phyloP scores from a whole-genome alignment of 2,888 invertebrate genomes.

The Blastobasis adustella region DNA sequence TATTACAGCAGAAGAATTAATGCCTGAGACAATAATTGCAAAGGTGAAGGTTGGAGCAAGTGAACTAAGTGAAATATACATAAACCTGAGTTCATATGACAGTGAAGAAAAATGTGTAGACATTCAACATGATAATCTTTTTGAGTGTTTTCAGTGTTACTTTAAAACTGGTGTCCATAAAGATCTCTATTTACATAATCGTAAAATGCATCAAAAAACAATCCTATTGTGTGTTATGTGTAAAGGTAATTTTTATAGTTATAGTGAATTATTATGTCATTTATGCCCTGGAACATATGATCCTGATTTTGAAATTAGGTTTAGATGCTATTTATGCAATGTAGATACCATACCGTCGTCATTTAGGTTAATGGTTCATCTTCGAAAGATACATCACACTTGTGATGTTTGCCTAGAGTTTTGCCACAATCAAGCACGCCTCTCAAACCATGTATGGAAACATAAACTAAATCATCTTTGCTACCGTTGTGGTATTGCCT shows the following conservation, averaged over 20 bases:
- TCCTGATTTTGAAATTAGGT: constrained; percentile 79
- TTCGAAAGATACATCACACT: constrained; percentile 87
- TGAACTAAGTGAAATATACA: constrained; percentile 77
- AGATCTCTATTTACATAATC: constrained; percentile 89
- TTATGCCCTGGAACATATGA: constrained; percentile 87
- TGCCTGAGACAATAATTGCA: constrained; percentile 81
- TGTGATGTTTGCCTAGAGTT: constrained; percentile 92
- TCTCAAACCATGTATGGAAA: constrained; percentile 93
- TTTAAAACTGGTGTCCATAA: constrained; percentile 86
- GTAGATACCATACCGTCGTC: constrained; percentile 87
- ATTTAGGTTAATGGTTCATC: constrained; percentile 91
- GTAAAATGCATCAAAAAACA: constrained; percentile 90
- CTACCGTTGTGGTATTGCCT: constrained; percentile 90
- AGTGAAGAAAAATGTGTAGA: constrained; percentile 73
- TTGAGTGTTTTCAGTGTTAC: constrained; percentile 91
- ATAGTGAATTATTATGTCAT: constrained; percentile 90
- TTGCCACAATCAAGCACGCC: constrained; percentile 84
- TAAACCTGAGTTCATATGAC: constrained; percentile 83
- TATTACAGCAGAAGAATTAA: constrained; percentile 83
- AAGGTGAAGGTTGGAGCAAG: constrained; percentile 77
- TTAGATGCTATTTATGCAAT: constrained; percentile 88
- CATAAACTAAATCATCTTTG: constrained; percentile 91
- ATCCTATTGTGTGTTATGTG: constrained; percentile 90
- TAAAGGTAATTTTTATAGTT: constrained; percentile 89
- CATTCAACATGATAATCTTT: constrained; percentile 78